Conservation (phyloP, 2,797 vertebrate genomes). For the Halcyon badia region DNA sequence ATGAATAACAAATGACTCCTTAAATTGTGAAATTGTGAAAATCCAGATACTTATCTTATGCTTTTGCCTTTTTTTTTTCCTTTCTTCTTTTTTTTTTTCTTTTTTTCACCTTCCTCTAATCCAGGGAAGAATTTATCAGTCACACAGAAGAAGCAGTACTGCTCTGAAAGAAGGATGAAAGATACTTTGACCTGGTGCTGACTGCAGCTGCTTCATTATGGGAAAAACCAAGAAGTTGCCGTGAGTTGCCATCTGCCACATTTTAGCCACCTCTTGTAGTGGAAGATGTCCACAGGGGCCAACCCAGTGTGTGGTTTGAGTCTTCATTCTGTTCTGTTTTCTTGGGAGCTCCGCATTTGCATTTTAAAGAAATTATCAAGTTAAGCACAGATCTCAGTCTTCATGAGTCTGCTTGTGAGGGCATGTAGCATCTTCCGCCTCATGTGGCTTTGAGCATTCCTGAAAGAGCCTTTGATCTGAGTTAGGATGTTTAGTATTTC, state of each 20-base stretch:
- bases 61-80: neutral
- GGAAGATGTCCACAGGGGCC: neutral
- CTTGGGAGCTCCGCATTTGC: neutral
- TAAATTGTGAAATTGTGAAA: conserved; percentile 9
- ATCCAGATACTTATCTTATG: neutral
- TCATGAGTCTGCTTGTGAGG: neutral
- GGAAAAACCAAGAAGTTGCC: neutral
- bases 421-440: neutral
- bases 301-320: neutral
- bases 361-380: neutral
- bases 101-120: neutral
- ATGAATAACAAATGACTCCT: neutral
- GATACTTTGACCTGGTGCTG: neutral
- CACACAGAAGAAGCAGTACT: neutral
- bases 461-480: conserved; percentile 29
- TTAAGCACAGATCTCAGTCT: neutral
- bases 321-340: neutral
- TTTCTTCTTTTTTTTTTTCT: rapidly evolving
- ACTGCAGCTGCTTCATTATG: neutral
- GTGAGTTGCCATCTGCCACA: neutral
- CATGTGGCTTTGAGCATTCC: neutral
- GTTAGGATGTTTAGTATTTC: neutral
- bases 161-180: neutral
- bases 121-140: neutral
- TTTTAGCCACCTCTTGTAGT: neutral